Percentiles rank a stretch among this genome's conserved stretches.
Evolutionary conservation across 2,888 invertebrate species (phyloP).

Genomic region (Drosophila lutescens): DNA sequence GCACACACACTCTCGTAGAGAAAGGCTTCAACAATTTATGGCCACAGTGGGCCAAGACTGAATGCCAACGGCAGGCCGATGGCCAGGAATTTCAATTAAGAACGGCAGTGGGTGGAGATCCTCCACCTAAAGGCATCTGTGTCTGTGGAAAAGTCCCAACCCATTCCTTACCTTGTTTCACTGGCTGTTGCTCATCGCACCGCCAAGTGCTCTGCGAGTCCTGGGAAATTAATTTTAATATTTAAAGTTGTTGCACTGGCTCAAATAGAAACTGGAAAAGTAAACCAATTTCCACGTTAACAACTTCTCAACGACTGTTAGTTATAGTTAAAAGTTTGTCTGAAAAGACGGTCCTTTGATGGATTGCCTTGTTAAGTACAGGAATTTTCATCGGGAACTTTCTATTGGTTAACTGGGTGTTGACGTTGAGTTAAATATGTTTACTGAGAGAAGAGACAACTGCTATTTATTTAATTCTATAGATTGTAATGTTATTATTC

Average conservation of each 20-base stretch:
- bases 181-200: conserved; percentile 9
- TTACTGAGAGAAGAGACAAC: not conserved
- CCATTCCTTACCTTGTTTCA: not conserved
- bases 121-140: conserved; percentile 26
- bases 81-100: conserved; percentile 51
- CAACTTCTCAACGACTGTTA: conserved; percentile 14
- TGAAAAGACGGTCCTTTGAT: conserved; percentile 12
- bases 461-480: not conserved
- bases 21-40: conserved; percentile 46
- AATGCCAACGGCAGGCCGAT: conserved; percentile 22
- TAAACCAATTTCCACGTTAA: not conserved
- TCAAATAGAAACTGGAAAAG: conserved; percentile 34
- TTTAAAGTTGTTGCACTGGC: conserved; percentile 52
- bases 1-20: conserved; percentile 3
- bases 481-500: not conserved
- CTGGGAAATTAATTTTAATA: conserved; percentile 58
- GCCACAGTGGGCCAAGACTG: conserved; percentile 35
- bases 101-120: conserved; percentile 1
- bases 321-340: conserved; percentile 2
- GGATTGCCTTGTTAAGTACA: conserved; percentile 5
- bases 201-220: not conserved
- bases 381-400: conserved; percentile 2
- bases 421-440: not conserved
- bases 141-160: not conserved
- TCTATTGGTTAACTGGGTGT: conserved; percentile 3